These are phyloP conservation scores for Meriones unguiculatus DNA, from an alignment of 2,113 vertebrate species.

Conservation along the genomic window DNA sequence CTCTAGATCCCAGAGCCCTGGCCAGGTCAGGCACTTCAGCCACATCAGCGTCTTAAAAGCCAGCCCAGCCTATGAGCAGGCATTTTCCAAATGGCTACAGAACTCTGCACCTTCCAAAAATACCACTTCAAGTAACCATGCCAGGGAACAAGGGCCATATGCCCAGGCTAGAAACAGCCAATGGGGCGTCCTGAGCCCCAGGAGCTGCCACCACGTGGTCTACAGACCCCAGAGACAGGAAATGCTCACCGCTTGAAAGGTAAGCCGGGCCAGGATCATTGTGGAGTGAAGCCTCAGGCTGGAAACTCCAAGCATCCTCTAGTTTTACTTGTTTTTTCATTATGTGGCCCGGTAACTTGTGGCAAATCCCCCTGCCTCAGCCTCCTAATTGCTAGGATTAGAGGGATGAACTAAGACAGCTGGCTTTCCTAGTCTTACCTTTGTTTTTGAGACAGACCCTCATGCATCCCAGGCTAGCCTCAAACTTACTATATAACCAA, in stretches of 20 bases:
- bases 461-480: background rate
- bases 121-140: constrained; percentile 68
- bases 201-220: background rate
- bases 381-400: background rate
- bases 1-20: constrained; percentile 44
- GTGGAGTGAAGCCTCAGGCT: background rate
- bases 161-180: constrained; percentile 60
- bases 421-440: background rate
- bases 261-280: background rate
- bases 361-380: background rate
- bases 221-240: constrained; percentile 45
- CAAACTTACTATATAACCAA: background rate
- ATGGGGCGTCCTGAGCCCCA: background rate
- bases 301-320: background rate
- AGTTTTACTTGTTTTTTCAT: background rate
- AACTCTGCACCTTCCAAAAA: constrained; percentile 81
- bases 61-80: constrained; percentile 71
- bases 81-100: constrained; percentile 78
- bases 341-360: background rate
- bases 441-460: background rate
- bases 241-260: background rate
- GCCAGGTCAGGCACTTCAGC: constrained; percentile 74
- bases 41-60: constrained; percentile 81
- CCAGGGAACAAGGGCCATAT: constrained; percentile 66
- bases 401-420: background rate